phyloP scores from a whole-genome alignment of 2,888 invertebrate species.

The Dolomedes plantarius region DNA sequence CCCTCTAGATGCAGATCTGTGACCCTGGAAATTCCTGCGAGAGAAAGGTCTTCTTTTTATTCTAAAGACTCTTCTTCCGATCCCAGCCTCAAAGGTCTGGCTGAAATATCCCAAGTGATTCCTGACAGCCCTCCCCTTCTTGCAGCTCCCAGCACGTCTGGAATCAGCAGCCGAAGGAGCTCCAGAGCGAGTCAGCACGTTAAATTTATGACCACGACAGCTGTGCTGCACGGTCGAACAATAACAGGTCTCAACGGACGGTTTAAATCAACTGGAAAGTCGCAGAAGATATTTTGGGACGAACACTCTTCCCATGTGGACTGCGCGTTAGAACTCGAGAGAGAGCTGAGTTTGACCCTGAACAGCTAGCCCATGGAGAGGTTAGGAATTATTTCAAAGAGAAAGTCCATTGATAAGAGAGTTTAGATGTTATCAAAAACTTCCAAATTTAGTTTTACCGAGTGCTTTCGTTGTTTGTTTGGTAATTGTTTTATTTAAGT shows the following conservation, averaged over 20 bases:
- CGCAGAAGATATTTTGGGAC: constrained; percentile 64
- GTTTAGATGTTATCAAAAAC: neutral
- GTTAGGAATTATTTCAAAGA: constrained; percentile 38
- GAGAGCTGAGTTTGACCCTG: constrained; percentile 40
- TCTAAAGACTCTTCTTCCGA: constrained; percentile 71
- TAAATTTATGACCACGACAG: constrained; percentile 71
- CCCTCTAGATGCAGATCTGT: constrained; percentile 65
- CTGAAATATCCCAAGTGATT: constrained; percentile 40
- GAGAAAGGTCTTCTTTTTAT: constrained; percentile 67
- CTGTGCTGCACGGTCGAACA: constrained; percentile 61
- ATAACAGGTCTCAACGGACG: constrained; percentile 60
- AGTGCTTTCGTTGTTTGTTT: too few relatives aligned
- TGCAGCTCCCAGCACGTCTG: constrained; percentile 44
- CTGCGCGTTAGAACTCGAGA: constrained; percentile 54
- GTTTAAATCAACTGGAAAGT: constrained; percentile 49
- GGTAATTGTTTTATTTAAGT: too few relatives aligned
- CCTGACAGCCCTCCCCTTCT: constrained; percentile 52
- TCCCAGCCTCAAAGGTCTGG: constrained; percentile 57
- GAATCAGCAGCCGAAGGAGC: constrained; percentile 42
- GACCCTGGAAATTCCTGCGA: constrained; percentile 63
- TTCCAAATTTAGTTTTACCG: too few relatives aligned
- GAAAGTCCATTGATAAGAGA: constrained; percentile 51
- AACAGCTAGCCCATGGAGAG: constrained; percentile 62
- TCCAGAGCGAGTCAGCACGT: constrained; percentile 65
- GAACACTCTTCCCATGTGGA: constrained; percentile 62